Percentiles rank a stretch among this genome's conserved stretches.
phyloP scores from a whole-genome alignment of 2,888 invertebrate species.

The Pocota personata region DNA sequence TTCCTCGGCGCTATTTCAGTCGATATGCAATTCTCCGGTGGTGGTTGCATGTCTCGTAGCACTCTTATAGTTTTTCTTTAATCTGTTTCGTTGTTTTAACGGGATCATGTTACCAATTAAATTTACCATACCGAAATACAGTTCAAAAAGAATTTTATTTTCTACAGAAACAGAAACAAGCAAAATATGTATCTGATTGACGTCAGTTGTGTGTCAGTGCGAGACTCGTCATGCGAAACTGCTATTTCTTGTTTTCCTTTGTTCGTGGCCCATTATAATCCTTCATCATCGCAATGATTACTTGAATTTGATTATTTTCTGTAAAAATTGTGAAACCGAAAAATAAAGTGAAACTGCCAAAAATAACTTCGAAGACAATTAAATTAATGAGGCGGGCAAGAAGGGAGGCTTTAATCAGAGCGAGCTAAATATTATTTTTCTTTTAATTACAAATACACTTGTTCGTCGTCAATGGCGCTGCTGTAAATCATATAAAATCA shows the following conservation, averaged over 20 bases:
- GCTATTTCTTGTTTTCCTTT: slow-evolving; percentile 66
- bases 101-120: slow-evolving; percentile 64
- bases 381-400: neutral
- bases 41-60: neutral
- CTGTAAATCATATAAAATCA: neutral
- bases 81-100: slow-evolving; percentile 41
- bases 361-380: slow-evolving; percentile 9
- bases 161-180: neutral
- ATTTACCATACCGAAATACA: slow-evolving; percentile 17
- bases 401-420: slow-evolving; percentile 5
- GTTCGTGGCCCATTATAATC: slow-evolving; percentile 19
- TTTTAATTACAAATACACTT: slow-evolving; percentile 7
- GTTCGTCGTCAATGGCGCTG: neutral
- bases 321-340: neutral
- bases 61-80: neutral
- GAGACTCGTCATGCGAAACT: slow-evolving; percentile 48
- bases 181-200: slow-evolving; percentile 52
- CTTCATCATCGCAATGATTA: slow-evolving; percentile 1
- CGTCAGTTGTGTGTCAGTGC: slow-evolving; percentile 49
- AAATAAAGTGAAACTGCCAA: neutral
- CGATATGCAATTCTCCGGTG: neutral
- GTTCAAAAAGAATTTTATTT: slow-evolving; percentile 4
- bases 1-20: neutral
- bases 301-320: slow-evolving; percentile 2
- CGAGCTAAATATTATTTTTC: slow-evolving; percentile 2